Evolutionary conservation across 2,797 vertebrate genomes (phyloP), one percentile per base, ranked within the genome.

Genomic region (Manis pentadactyla): DNA sequence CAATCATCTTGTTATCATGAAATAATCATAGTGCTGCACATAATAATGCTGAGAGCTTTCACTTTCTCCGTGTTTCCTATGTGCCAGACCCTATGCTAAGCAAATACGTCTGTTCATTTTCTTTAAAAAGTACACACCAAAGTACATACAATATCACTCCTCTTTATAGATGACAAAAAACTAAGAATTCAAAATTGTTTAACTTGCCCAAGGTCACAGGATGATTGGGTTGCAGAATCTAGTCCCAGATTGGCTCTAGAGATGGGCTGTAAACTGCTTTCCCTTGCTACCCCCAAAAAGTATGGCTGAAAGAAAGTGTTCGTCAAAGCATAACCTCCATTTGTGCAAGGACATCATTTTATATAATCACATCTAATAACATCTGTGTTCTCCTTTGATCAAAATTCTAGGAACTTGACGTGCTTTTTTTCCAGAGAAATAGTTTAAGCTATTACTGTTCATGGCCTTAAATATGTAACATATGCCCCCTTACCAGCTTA

Each of bases 41-140:
- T 1, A 37, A 5, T 14, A 21, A 14, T 1, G 29, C 37, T 0
- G 2, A 25, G 0, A 1, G 5, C 39, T 14, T 53, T 42, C 23
- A 2, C 9, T 37, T 29, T 31, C 69, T 59, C 25, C 49, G 39
- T 3, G 17, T 12, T 71, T 2, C 4, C 15, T 14, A 2, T 4
- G 12, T 42, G 12, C 4, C 82, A 66, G 18, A 51, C 2, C 1
- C 34, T 21, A 49, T 11, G 29, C 10, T 31, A 46, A n/a, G 31
- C 3, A 18, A 3, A 34, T 18, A 11, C 25, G 29, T 21, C 19
- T 51, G 46, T 25, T 61, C 46, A 39, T 78, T 4, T 46, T 53
- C 57, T 9, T 39, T 9, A 63, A 18, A 49, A 53, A 53, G 31
- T 19, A 39, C 18, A 31, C 10, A 42, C 14, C 34, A n/a, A 74